Evolutionary conservation across 2,888 invertebrate genomes (phyloP).

Genomic region (Drosophila subquinaria): DNA sequence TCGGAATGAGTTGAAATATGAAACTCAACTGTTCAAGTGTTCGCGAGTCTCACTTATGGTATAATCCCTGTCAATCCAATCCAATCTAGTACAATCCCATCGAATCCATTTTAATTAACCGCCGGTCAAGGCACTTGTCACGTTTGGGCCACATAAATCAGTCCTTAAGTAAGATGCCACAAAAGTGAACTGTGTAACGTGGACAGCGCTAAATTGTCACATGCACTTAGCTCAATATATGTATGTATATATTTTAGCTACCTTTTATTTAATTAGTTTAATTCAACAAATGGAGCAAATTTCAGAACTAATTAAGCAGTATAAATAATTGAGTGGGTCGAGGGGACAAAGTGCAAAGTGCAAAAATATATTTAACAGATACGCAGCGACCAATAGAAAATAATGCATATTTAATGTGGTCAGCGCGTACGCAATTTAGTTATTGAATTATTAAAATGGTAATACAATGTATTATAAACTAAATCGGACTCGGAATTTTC

Average conservation of each 20-base stretch:
- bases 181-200: not conserved
- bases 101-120: conserved; percentile 61
- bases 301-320: conserved; percentile 56
- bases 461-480: conserved; percentile 12
- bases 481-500: not conserved
- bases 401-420: conserved; percentile 65
- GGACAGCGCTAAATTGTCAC: conserved; percentile 54
- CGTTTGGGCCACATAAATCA: conserved; percentile 47
- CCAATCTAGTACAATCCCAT: not conserved
- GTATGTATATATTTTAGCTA: conserved; percentile 17
- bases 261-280: conserved; percentile 74
- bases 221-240: conserved; percentile 20
- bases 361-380: conserved; percentile 39
- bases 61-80: conserved; percentile 2
- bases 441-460: conserved; percentile 64
- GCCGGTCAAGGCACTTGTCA: conserved; percentile 33
- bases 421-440: conserved; percentile 30
- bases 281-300: conserved; percentile 49
- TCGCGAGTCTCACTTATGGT: not conserved
- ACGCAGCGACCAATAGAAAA: conserved; percentile 36
- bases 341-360: conserved; percentile 48
- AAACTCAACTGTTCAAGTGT: not conserved
- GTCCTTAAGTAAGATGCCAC: conserved; percentile 18
- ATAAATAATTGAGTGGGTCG: conserved; percentile 68
- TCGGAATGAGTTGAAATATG: not conserved